A percentile compares a stretch with the other conserved stretches of the same genome.
Evolutionary conservation across 2,888 invertebrate species (phyloP).

Genomic region (Stenodera caucasica): DNA sequence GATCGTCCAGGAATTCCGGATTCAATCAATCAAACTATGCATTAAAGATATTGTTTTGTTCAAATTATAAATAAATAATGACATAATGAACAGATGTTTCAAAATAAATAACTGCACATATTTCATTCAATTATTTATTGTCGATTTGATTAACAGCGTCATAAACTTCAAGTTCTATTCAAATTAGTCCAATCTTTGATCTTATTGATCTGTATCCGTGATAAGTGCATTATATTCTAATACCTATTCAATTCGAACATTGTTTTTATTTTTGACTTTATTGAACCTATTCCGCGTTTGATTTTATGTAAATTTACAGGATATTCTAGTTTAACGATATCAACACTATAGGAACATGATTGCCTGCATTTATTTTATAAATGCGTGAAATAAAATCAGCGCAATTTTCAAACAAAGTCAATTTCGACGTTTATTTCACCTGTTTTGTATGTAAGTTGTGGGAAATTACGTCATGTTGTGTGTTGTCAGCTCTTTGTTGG

Average conservation of each 20-base stretch:
- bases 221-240: not conserved
- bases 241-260: not conserved
- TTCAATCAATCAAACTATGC: not conserved
- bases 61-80: constrained; percentile 2
- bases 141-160: not conserved
- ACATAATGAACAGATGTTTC: not conserved
- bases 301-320: no score
- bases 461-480: not conserved
- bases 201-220: not conserved
- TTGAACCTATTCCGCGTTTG: not conserved
- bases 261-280: not conserved
- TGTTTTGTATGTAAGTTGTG: not conserved
- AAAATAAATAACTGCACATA: not conserved
- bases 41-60: not conserved
- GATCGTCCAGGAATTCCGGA: not conserved
- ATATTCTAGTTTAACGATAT: no score
- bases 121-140: not conserved
- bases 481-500: not conserved
- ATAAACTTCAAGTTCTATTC: not conserved
- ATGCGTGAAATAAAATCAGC: no score
- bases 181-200: not conserved
- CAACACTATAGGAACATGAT: no score
- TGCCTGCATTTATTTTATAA: no score
- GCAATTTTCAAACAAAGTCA: no score
- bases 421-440: not conserved